Base-by-base conservation (phyloP, 2,113 vertebrate species). In the Brienomyrus longianalis region DNA sequence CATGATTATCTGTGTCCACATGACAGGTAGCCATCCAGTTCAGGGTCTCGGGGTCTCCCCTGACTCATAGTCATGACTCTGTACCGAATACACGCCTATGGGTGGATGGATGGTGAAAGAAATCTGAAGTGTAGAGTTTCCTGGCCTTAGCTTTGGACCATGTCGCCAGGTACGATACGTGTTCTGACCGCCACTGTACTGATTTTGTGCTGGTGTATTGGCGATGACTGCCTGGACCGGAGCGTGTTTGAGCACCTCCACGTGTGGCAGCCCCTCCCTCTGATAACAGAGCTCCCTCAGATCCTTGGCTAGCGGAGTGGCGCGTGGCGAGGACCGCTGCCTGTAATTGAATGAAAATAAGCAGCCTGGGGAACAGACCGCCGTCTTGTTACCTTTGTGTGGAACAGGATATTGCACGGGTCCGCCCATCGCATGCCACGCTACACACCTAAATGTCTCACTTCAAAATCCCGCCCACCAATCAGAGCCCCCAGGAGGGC, bases 291-390 rank as follows among this genome's bases (percentile, higher is more conserved):
- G 62, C 77, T 92, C 94, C 91, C 94, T 93, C 90, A 87, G 90
- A 80, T 90, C 89, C 88, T 92, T 83, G 91, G 92, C 84, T 92
- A 15, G 91, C 43, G 51, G 92, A 88, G 54, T 39, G 54, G 80
- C 21, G 3, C 39, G 17, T 21, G 80, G 19, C 8, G 0, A 84
- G 19, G 51, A 31, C 19, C 8, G 45, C 7, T 31, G 15, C 47
- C n/a, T 93, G 93, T 93, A 94, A 92, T 91, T 90, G 92, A 94
- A 92, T 31, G 92, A 93, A 94, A 95, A 94, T 89, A 94, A 92
- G 91, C 90, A 91, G 54, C 31, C 45, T 83, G 43, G 13, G 89
- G 23, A 93, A 95, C 92, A 94, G 92, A 90, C 89, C 7, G 35
- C 92, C 90, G 90, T 93, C 93, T 93, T 94, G 92, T 92, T 93